These are phyloP conservation scores for Dryococelus australis DNA, from an alignment of 2,888 invertebrate species.

Conservation along the genomic window DNA sequence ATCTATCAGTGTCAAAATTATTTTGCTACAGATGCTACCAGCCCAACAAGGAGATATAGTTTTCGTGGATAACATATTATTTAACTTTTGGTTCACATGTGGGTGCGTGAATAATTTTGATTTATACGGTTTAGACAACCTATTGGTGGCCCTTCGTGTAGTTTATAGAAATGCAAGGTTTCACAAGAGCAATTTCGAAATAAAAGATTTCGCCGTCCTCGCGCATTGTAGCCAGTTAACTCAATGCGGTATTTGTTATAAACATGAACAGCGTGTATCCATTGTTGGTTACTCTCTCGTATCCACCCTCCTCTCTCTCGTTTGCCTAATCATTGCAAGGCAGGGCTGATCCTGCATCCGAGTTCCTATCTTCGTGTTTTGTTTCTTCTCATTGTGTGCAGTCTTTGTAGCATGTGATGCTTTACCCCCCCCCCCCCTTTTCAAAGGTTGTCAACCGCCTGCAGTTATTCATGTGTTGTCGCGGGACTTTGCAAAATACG, in stretches of 20 bases:
- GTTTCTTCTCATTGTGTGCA: background rate
- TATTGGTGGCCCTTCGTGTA: no score
- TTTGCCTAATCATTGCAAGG: background rate
- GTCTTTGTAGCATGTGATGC: background rate
- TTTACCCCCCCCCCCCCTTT: background rate
- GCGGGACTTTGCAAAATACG: background rate
- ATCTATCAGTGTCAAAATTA: no score
- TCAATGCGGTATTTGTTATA: background rate
- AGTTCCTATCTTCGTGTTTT: background rate
- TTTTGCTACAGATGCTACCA: no score
- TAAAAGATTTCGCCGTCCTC: background rate
- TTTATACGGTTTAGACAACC: no score
- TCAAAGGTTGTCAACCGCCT: background rate
- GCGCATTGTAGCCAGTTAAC: background rate
- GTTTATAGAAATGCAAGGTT: background rate
- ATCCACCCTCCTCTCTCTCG: background rate
- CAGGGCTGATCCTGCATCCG: background rate
- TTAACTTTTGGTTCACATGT: no score
- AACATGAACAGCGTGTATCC: background rate
- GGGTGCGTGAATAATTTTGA: no score
- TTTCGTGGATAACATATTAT: no score
- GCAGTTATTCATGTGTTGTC: conserved; percentile 1
- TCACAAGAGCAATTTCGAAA: background rate
- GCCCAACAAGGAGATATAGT: no score
- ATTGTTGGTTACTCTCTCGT: background rate